Base-by-base conservation (phyloP, 2,113 vertebrate genomes). In the Thymallus thymallus region DNA sequence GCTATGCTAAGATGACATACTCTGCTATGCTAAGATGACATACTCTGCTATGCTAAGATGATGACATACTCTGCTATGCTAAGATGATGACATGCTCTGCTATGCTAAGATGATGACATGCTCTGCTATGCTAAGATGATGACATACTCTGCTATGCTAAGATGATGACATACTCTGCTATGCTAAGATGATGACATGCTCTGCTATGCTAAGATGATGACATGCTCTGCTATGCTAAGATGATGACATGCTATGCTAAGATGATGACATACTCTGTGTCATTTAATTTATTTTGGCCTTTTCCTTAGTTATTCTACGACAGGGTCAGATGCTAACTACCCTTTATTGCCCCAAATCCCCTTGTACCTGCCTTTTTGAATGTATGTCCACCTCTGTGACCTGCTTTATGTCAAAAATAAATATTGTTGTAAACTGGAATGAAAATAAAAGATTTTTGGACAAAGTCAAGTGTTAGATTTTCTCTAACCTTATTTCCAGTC, bases 391-490 rank as follows among this genome's bases (percentile, higher is more conserved):
- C 75, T 88, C 80, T 84, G 79, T 87, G 75, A 82, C 67, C 1
- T 83, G 82, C 83, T 90, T 90, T 86, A 73, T 86, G 80, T 84
- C 16, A n/a, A 65, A 41, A 51, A 51, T 9, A 48, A 64, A 74
- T 65, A 78, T 56, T 71, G 41, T 78, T 76, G 51, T 16, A 61
- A 81, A 76, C 22, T 75, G 56, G 69, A 79, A 77, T 45, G 3
- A 80, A 83, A 88, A 88, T 87, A 87, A 87, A 87, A 0, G 9
- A 65, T 76, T 90, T 88, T 86, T 75, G 23, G n/a, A 22, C 64
- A 74, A 84, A 10, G 64, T 67, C 20, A 20, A 3, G 14, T 23
- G 3, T n/a, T 35, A 35, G 32, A 61, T 24, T 22, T 7, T 24
- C 18, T 58, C 55, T 6, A n/a, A 58, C 55, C 55, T 6, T 58